phyloP scores from a whole-genome alignment of 2,797 vertebrate species.

The Gastrophryne carolinensis region DNA sequence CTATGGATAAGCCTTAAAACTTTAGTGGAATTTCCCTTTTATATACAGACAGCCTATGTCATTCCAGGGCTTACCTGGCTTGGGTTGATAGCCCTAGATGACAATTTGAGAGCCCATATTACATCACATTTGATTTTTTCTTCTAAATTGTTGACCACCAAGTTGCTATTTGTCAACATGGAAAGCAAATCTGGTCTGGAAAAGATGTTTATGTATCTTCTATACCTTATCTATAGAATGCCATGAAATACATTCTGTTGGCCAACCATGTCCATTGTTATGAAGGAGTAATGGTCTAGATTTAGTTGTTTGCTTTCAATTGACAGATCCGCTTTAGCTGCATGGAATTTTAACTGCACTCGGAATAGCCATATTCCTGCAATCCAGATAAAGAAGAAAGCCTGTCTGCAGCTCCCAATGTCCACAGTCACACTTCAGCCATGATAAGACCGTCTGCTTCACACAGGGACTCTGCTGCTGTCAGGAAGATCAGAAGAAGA shows the following conservation, averaged over 20 bases:
- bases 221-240: too few species aligned
- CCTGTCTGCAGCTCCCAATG: constrained; percentile 49
- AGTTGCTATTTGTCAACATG: too few species aligned
- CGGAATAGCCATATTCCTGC: background rate
- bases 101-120: too few species aligned
- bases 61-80: too few species aligned
- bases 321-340: background rate
- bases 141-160: too few species aligned
- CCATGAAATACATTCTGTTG: background rate
- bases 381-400: constrained; percentile 35
- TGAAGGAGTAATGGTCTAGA: background rate
- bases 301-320: background rate
- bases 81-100: too few species aligned
- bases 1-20: too few species aligned
- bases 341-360: background rate
- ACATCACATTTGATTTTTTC: too few species aligned
- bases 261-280: background rate
- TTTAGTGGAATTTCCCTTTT: too few species aligned
- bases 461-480: constrained; percentile 51
- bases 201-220: too few species aligned
- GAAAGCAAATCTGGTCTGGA: too few species aligned
- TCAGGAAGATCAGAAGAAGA: constrained; percentile 48
- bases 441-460: constrained; percentile 57
- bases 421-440: constrained; percentile 41
- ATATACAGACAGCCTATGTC: too few species aligned